Evolutionary conservation across 2,888 invertebrate species (phyloP), one percentile per base, ranked within the genome.

Genomic region (Neria commutata): DNA sequence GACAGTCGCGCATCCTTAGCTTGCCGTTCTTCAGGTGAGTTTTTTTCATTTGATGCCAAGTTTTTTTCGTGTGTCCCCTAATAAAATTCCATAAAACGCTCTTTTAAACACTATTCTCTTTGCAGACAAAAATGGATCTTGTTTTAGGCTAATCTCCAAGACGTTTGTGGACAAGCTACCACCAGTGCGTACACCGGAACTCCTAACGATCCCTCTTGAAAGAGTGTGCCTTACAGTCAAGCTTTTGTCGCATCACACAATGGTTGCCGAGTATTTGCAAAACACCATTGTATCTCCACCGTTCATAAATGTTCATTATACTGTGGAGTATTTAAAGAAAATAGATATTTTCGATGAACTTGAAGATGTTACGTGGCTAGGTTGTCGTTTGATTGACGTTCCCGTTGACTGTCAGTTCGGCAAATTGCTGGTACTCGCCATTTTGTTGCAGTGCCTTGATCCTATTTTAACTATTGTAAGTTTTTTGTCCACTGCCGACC

Each of bases 391-490:
- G 50, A 84, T 95, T n/a, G 94, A 96, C 79, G 83, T 98, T 47
- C 93, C 96, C 0, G 86, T 97, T 2, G 95, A 96, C 70, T 95
- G 96, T 1, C 88, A 91, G 68, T 83, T 94, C 21, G 95, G 94
- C 1, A 95, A 97, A 82, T 92, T 94, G 88, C 83, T 98, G 61
- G 84, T 98, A 1, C 94, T 93, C 78, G 90, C 93, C 3, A 90
- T 94, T 54, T 89, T 95, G 1, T 86, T 97, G 70, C 94, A 93
- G 80, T 98, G 98, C 79, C 83, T 98, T 26, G 94, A 96, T 81
- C 98, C 98, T 1, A 86, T 98, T 25, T 82, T 97, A 59, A 96
- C 96, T 2, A 90, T 98, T 52, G 93, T 94, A 1, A 92, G 95
- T 75, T 87, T 90, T 64, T 83, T 97, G 67, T 89, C 93, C 0